Base-by-base conservation (phyloP, 2,797 vertebrate species). In the Lutjanus campechanus region DNA sequence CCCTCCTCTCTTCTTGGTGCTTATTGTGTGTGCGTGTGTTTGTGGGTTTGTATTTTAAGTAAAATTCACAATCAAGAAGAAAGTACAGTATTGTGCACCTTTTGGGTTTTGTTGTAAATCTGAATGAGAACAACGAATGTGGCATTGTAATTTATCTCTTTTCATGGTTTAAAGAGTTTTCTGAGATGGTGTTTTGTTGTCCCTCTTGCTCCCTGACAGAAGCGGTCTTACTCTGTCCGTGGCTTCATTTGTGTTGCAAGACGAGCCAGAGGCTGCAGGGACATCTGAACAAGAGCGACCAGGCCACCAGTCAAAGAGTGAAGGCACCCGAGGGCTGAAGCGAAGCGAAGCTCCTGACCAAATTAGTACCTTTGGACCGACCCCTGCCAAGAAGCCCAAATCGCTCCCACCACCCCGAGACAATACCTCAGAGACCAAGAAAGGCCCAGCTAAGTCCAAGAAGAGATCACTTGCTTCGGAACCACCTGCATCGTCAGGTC, bases 381-480 rank as follows among this genome's bases (percentile, higher is more conserved):
- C 96, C 93, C 97, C 97, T 91, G 96, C 97, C 83, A 99, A 99
- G 94, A 98, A 98, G 90, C 91, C 97, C 89, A 99, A 97, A 97
- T 97, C 96, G 62, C 95, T 93, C 88, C 95, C 93, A 91, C 95
- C 89, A 93, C 76, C 91, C 81, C 55, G 88, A 84, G 93, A 93
- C 75, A 92, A 92, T 85, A 95, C 96, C 85, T 95, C 95, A 60
- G 97, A 97, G 95, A 96, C 92, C 79, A 95, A 93, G 91, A 96
- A 95, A 92, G 86, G 87, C 69, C 78, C 93, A 43, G 86, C 94
- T 79, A 99, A 97, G 92, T 97, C 97, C 73, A 99, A 98, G 96
- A 99, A 99, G 95, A 97, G 97, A 95, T 95, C 97, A 66, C 91
- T 96, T 83, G 84, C 91, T 56, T 68, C 97, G 89, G 97, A 98